Percentiles rank a stretch among this genome's conserved stretches.
phyloP scores from a whole-genome alignment of 2,888 invertebrate genomes.

The Ashinkailepas kermadecensis region DNA sequence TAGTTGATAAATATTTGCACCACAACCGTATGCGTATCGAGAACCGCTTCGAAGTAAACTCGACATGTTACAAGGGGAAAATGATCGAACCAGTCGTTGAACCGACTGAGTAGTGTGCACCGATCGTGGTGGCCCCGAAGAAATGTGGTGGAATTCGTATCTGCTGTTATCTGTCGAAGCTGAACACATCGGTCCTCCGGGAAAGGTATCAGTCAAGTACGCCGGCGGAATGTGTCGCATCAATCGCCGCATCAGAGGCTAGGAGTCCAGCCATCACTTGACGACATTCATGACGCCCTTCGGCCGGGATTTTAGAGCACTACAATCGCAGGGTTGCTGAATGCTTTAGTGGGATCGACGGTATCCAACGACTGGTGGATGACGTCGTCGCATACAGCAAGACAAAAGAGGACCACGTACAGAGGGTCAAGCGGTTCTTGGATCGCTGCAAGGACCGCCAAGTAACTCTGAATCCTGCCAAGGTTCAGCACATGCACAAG shows the following conservation, averaged over 20 bases:
- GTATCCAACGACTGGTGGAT: conserved; percentile 16
- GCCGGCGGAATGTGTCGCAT: background rate
- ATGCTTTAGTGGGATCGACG: conserved; percentile 1
- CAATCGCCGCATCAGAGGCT: background rate
- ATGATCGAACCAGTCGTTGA: no score
- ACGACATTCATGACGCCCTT: conserved; percentile 29
- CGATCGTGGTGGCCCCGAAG: no score
- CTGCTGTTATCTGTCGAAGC: conserved; percentile 24
- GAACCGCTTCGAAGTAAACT: no score
- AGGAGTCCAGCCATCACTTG: background rate
- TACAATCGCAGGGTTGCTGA: conserved; percentile 16
- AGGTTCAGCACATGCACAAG: background rate
- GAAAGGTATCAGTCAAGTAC: conserved; percentile 15
- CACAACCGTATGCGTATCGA: no score
- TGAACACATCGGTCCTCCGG: conserved; percentile 25
- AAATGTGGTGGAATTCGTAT: no score
- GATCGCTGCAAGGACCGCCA: background rate
- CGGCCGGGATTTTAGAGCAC: conserved; percentile 23
- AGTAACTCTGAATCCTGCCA: background rate
- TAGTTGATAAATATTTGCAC: no score
- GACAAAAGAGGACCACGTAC: background rate
- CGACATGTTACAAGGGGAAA: no score
- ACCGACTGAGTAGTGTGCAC: conserved; percentile 28
- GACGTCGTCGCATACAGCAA: background rate
- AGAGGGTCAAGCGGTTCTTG: background rate